phyloP scores from a whole-genome alignment of 2,888 invertebrate genomes.

The Hydropsyche betteni region DNA sequence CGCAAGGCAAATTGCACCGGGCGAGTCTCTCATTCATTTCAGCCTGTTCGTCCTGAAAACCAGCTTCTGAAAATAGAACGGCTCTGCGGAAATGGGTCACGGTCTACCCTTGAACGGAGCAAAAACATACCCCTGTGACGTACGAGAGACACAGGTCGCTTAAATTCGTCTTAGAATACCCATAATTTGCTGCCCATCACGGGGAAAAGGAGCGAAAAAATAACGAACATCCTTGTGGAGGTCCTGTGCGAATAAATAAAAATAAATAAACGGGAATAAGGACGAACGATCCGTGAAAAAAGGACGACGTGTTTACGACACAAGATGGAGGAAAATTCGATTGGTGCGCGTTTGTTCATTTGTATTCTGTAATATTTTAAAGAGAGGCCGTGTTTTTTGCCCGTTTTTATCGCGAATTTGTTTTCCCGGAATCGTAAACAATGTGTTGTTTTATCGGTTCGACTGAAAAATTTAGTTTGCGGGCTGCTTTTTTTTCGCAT shows the following conservation, averaged over 20 bases:
- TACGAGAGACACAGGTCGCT: constrained; percentile 28
- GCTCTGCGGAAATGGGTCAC: constrained; percentile 12
- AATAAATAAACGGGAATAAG: background rate
- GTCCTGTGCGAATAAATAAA: background rate
- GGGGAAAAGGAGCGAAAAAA: background rate
- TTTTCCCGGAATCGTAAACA: too few relatives aligned
- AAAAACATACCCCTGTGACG: constrained; percentile 26
- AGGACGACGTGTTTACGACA: too few relatives aligned
- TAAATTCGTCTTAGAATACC: background rate
- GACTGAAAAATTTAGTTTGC: too few relatives aligned
- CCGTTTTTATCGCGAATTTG: too few relatives aligned
- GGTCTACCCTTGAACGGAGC: constrained; percentile 17
- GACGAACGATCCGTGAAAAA: background rate
- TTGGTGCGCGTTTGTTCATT: too few relatives aligned
- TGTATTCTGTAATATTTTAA: too few relatives aligned
- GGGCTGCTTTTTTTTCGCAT: too few relatives aligned
- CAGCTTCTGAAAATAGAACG: constrained; percentile 4
- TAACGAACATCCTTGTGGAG: background rate
- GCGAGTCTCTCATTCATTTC: constrained; percentile 5
- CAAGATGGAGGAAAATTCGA: too few relatives aligned
- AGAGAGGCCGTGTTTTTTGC: too few relatives aligned
- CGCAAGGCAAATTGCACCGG: too few relatives aligned
- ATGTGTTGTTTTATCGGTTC: too few relatives aligned
- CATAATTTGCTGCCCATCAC: constrained; percentile 10
- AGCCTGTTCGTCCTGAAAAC: constrained; percentile 9